A percentile compares a stretch with the other conserved stretches of the same genome.
These are phyloP conservation scores for Neocrepidodera transversa DNA, from an alignment of 2,888 invertebrate species.

Conservation along the genomic window DNA sequence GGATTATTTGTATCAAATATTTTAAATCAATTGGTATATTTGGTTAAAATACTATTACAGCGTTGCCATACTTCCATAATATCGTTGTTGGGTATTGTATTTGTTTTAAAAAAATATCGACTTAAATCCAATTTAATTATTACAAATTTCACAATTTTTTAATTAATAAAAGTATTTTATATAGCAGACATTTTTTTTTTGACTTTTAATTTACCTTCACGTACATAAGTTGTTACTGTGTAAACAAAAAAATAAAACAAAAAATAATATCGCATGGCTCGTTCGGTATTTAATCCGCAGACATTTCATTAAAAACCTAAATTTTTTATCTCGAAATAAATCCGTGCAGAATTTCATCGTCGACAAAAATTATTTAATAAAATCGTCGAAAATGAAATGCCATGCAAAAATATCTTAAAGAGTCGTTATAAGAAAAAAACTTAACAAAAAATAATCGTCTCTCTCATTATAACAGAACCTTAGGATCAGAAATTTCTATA, in stretches of 20 bases:
- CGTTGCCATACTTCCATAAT: too few species aligned
- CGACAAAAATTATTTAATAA: slow-evolving; percentile 25
- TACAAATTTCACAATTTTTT: too few species aligned
- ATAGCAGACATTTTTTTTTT: too few species aligned
- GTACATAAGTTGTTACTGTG: too few species aligned
- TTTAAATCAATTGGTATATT: too few species aligned
- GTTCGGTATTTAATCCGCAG: slow-evolving; percentile 22
- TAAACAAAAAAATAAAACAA: neutral
- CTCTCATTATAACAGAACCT: slow-evolving; percentile 27
- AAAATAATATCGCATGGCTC: slow-evolving; percentile 12
- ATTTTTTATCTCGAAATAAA: slow-evolving; percentile 12
- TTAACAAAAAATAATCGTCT: slow-evolving; percentile 26
- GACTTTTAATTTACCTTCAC: too few species aligned
- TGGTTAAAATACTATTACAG: too few species aligned
- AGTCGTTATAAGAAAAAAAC: slow-evolving; percentile 19
- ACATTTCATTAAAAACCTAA: slow-evolving; percentile 24
- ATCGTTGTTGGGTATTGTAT: too few species aligned
- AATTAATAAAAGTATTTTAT: too few species aligned
- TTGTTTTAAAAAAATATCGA: too few species aligned
- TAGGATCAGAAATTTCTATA: slow-evolving; percentile 27
- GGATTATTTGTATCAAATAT: too few species aligned
- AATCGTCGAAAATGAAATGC: slow-evolving; percentile 27
- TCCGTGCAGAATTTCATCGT: slow-evolving; percentile 5
- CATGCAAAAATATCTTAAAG: slow-evolving; percentile 21
- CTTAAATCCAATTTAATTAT: too few species aligned